These are phyloP conservation scores for Puntigrus tetrazona DNA, from an alignment of 2,113 vertebrate genomes.

Conservation along the genomic window DNA sequence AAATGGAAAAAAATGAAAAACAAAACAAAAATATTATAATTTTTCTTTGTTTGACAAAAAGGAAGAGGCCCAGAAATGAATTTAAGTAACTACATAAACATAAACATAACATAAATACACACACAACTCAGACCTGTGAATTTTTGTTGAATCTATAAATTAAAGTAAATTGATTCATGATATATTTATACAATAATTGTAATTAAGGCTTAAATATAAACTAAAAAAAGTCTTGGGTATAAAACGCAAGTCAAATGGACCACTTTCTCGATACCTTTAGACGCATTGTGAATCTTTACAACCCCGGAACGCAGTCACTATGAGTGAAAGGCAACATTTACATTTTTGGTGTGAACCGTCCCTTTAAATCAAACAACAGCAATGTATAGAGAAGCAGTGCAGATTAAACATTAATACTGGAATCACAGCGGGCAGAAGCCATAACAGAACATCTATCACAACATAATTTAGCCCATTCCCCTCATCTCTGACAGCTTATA, in stretches of 20 bases:
- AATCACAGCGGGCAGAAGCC: background rate
- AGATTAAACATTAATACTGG: background rate
- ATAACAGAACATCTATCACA: constrained; percentile 13
- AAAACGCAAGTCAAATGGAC: background rate
- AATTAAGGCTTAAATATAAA: background rate
- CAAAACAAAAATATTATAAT: too few species aligned
- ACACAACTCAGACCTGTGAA: too few species aligned
- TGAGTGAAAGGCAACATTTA: background rate
- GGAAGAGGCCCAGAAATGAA: too few species aligned
- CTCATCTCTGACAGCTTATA: background rate
- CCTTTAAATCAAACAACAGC: background rate
- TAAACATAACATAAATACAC: too few species aligned
- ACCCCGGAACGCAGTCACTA: background rate
- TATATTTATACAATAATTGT: background rate
- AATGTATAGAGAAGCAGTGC: background rate
- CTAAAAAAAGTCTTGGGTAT: background rate
- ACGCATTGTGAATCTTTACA: background rate
- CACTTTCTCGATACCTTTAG: background rate
- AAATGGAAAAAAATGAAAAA: background rate
- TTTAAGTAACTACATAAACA: too few species aligned
- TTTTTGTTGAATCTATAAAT: background rate
- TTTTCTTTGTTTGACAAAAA: too few species aligned
- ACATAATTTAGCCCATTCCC: background rate
- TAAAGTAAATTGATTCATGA: background rate
- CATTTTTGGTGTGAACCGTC: background rate